These are phyloP conservation scores for Tachypleus tridentatus DNA, from an alignment of 1,140 invertebrate species.

Conservation along the genomic window DNA sequence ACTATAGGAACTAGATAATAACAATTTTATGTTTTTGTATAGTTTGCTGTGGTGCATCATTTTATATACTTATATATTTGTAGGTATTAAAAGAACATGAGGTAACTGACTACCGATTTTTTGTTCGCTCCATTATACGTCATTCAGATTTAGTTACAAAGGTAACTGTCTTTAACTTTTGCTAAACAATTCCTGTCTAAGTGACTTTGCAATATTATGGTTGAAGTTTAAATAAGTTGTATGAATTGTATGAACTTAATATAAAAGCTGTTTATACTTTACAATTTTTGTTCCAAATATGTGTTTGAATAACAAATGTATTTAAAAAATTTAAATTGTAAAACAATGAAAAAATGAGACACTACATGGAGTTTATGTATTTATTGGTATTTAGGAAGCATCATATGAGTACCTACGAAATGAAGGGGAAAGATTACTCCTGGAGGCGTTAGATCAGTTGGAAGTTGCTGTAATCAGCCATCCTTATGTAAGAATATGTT, in stretches of 20 bases:
- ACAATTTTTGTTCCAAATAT: too few relatives aligned
- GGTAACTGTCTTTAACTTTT: conserved; percentile 9
- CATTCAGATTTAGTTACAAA: conserved; percentile 97
- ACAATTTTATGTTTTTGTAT: too few relatives aligned
- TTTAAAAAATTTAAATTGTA: too few relatives aligned
- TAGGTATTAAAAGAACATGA: conserved; percentile 81
- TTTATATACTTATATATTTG: conserved; percentile 10
- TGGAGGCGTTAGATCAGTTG: conserved; percentile 91
- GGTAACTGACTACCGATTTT: conserved; percentile 93
- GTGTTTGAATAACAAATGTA: too few relatives aligned
- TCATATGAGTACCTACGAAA: conserved; percentile 97
- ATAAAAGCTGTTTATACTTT: too few relatives aligned
- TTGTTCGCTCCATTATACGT: conserved; percentile 92
- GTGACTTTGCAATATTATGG: too few relatives aligned
- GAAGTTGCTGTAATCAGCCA: conserved; percentile 97
- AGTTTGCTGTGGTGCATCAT: too few relatives aligned
- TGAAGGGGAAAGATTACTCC: conserved; percentile 87
- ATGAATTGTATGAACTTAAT: too few relatives aligned
- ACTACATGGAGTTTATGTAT: not conserved
- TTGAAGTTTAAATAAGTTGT: too few relatives aligned
- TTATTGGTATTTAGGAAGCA: conserved; percentile 48
- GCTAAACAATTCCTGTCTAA: too few relatives aligned
- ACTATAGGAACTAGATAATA: too few relatives aligned
- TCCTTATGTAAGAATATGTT: conserved; percentile 44
- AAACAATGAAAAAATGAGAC: too few relatives aligned